Base-by-base conservation (phyloP, 2,888 invertebrate genomes). In the Dryococelus australis region DNA sequence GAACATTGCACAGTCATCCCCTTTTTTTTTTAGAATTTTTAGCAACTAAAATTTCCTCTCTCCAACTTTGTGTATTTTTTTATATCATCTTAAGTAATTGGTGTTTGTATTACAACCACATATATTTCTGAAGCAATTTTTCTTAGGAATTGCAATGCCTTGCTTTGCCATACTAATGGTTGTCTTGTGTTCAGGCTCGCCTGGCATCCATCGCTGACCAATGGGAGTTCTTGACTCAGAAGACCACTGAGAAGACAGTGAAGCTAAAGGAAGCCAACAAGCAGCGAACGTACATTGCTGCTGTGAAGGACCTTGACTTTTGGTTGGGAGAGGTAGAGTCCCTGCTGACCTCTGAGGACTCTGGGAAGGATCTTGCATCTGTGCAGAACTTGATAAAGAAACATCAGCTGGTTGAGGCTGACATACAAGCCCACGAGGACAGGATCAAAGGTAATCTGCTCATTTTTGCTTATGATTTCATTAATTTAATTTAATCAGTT, bases 291-390 rank as follows among this genome's bases (percentile, higher is more conserved):
- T 99, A 99, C 94, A 99, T 99, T 93, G 99, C 99, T 88, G 99
- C 98, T 78, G 99, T 99, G 89, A 99, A 99, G 93, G 99, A 99
- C 93, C 95, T 99, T 90, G 99, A 99, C 94, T 99, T 99, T 94
- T 99, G 99, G 99, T 95, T 99, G 87, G 99, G 99, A 90, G 99
- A 99, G 95, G 99, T 99, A 89, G 99, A 99, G 92, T 98, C 98
- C 92, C 94, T 99, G 89, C 93, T 99, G 90, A 98, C 98, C 4
- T 98, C 98, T 51, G 99, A 99, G 92, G 99, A 99, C 93, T 97
- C 98, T 85, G 99, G 99, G 89, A 99, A 99, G 93, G 99, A 99
- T 93, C 94, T 99, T 90, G 98, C 99, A 0, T 98, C 99, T 0
- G 99, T 99, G 43, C 99, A 99, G 94, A 99, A 99, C 93, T 94